A percentile compares a stretch with the other conserved stretches of the same genome.
Conservation (phyloP, 2,797 vertebrate genomes). For the Schizopygopsis malacanthus region DNA sequence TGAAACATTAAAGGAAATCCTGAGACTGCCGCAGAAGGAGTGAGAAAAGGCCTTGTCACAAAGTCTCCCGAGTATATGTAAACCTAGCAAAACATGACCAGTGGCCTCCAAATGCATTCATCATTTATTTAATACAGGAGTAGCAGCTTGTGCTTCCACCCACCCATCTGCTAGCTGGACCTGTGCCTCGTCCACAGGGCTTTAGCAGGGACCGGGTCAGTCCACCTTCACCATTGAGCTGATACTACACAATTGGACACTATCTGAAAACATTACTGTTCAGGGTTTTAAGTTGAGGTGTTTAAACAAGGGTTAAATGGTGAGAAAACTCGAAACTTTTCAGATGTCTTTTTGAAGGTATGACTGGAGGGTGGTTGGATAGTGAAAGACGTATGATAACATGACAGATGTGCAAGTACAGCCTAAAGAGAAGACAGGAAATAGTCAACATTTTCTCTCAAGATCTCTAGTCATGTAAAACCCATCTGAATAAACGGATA, state of each 20-base stretch:
- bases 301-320: neutral
- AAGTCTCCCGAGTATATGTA: slow-evolving; percentile 45
- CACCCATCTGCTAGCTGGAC: slow-evolving; percentile 50
- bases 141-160: slow-evolving; percentile 52
- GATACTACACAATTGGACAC: neutral
- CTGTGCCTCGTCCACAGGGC: slow-evolving; percentile 28
- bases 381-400: neutral
- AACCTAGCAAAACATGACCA: slow-evolving; percentile 51
- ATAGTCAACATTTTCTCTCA: neutral
- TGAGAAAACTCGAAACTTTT: neutral
- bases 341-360: neutral
- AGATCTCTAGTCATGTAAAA: neutral
- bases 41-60: slow-evolving; percentile 35
- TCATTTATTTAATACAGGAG: slow-evolving; percentile 48
- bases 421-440: neutral
- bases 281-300: neutral
- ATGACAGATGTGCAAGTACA: slow-evolving; percentile 5
- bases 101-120: slow-evolving; percentile 50
- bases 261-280: neutral
- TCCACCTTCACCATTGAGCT: slow-evolving; percentile 18
- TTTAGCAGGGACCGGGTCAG: slow-evolving; percentile 27
- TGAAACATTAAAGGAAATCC: slow-evolving; percentile 1
- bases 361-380: slow-evolving; percentile 17
- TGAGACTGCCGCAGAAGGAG: neutral
- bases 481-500: neutral